A percentile compares a stretch with the other conserved stretches of the same genome.
These are phyloP conservation scores for Synchiropus splendidus DNA, from an alignment of 2,113 vertebrate genomes.

Conservation along the genomic window DNA sequence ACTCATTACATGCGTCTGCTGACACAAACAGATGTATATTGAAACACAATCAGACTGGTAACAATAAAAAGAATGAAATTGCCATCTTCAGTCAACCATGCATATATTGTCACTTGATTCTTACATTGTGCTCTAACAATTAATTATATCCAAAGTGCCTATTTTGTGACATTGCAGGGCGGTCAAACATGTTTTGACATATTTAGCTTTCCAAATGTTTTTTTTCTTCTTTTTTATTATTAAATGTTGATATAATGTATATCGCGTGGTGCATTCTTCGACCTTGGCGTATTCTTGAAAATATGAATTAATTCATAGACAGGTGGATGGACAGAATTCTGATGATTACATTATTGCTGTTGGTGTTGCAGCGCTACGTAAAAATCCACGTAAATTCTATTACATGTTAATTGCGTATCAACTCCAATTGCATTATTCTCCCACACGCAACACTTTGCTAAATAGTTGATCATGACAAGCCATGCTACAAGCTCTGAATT, in stretches of 20 bases:
- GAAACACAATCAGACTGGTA: background rate
- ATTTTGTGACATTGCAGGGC: background rate
- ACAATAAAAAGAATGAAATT: background rate
- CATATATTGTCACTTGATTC: background rate
- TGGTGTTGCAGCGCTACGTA: background rate
- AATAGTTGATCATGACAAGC: background rate
- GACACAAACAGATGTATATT: too few relatives aligned
- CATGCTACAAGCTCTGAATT: background rate
- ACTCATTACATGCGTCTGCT: too few relatives aligned
- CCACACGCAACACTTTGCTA: background rate
- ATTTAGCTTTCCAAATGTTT: background rate
- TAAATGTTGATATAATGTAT: too few relatives aligned
- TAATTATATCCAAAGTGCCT: background rate
- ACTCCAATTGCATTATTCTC: background rate
- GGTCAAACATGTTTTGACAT: background rate
- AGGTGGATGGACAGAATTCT: too few relatives aligned
- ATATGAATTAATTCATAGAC: slow-evolving; percentile 1
- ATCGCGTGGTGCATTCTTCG: slow-evolving; percentile 15
- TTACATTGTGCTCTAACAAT: background rate
- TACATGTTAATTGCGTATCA: slow-evolving; percentile 1
- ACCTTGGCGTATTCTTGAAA: slow-evolving; percentile 1
- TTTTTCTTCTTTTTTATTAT: too few relatives aligned
- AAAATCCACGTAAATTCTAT: background rate
- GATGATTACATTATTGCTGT: background rate
- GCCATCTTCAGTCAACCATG: background rate